Evolutionary conservation across 2,888 invertebrate genomes (phyloP), one percentile per base, ranked within the genome.

Genomic region (Drosophila borealis): DNA sequence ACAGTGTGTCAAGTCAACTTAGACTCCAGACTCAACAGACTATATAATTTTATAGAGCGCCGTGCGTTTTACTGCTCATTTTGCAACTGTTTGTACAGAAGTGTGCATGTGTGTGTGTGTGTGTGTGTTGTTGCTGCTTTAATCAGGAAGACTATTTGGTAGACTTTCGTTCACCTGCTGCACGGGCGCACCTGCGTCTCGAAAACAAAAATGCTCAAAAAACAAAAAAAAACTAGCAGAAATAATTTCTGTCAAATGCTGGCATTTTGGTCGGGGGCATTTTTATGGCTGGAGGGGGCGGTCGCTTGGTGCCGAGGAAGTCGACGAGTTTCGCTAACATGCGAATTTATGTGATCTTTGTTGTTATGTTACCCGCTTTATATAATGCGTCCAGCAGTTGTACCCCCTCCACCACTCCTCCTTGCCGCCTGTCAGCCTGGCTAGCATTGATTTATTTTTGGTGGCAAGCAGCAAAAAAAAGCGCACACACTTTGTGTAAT

Each of bases 1-100:
- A 87, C 88, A 83, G 84, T 83, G 89, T 83, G 83, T 88, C 83
- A 83, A 88, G 70, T 66, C 61, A 71, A 68, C 50, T 74, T 41
- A 45, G 46, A 61, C 67, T 65, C 68, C 68, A 50, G 44, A 36
- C 69, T 55, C 49, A 19, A 37, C 41, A 70, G n/a, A n/a, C n/a
- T 61, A 53, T 49, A 69, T 64, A 70, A 74, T 73, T 74, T 62
- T 60, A 73, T 73, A 57, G 56, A 49, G 49, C 60, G 21, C 51
- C 42, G 34, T 60, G 41, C 44, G 63, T 33, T 42, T 51, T 36
- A 60, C 45, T 36, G 63, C 64, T 60, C 50, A 9, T 55, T 48
- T 60, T 49, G 45, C 29, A 53, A 53, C 41, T 53, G 39, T 53
- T 48, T 45, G 8, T n/a, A 29, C 8, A 2, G 14, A 44, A 5